Evolutionary conservation across 2,888 invertebrate species (phyloP).

Genomic region (Sturmia bella): DNA sequence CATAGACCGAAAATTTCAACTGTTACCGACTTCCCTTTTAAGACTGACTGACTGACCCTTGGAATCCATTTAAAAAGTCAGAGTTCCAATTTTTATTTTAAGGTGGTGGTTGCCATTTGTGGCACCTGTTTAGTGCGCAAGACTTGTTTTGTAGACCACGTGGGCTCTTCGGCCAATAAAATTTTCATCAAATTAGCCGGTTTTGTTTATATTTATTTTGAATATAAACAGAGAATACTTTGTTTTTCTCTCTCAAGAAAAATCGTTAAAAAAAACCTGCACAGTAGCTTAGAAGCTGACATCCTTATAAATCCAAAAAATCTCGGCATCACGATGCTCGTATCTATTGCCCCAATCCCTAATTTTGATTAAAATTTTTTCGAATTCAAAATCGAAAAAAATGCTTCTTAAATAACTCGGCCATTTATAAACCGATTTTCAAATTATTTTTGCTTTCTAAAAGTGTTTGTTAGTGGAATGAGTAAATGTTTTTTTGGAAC

Average conservation of each 20-base stretch:
- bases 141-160: constrained; percentile 53
- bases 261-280: no score
- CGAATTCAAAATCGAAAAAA: no score
- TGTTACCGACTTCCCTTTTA: constrained; percentile 25
- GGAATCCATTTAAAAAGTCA: constrained; percentile 55
- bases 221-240: constrained; percentile 48
- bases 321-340: no score
- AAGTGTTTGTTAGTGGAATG: no score
- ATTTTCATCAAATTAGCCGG: constrained; percentile 46
- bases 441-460: no score
- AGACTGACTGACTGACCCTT: constrained; percentile 40
- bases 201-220: constrained; percentile 43
- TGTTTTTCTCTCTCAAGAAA: neutral
- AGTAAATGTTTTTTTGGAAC: no score
- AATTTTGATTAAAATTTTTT: no score
- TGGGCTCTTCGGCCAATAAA: constrained; percentile 28
- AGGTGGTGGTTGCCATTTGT: constrained; percentile 53
- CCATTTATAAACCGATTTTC: no score
- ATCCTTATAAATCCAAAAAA: no score
- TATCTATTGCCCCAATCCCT: no score
- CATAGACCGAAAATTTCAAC: constrained; percentile 30
- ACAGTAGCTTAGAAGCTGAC: no score
- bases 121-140: constrained; percentile 35
- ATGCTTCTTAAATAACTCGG: no score
- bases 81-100: constrained; percentile 48